These are phyloP conservation scores for Clitarchus hookeri DNA, from an alignment of 2,888 invertebrate species.

Conservation along the genomic window DNA sequence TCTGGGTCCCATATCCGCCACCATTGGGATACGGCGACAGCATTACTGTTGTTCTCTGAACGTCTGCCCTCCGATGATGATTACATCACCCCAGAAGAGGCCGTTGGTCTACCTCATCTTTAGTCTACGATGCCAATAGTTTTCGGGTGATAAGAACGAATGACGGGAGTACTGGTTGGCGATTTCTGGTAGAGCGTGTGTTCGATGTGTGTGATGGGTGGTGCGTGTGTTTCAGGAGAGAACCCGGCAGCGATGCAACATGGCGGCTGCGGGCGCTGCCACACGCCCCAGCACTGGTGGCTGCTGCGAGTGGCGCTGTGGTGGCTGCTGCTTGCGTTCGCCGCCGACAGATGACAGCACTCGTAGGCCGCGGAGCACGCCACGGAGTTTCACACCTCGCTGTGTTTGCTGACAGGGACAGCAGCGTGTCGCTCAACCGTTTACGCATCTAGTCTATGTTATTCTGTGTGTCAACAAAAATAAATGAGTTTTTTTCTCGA, in stretches of 20 bases:
- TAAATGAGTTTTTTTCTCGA: neutral
- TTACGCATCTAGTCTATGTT: neutral
- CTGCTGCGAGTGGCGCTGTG: neutral
- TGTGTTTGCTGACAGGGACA: neutral
- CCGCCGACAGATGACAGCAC: neutral
- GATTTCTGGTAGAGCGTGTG: too few relatives aligned
- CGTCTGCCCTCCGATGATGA: too few relatives aligned
- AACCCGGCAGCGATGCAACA: constrained; percentile 40
- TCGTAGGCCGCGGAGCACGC: neutral
- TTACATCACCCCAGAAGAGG: too few relatives aligned
- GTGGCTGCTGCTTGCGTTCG: neutral
- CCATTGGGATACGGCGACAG: too few relatives aligned
- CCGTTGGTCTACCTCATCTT: too few relatives aligned
- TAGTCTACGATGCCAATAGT: too few relatives aligned
- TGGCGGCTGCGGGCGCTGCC: constrained; percentile 31
- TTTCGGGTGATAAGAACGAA: too few relatives aligned
- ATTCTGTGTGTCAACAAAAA: neutral
- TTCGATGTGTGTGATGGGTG: neutral
- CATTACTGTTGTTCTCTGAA: too few relatives aligned
- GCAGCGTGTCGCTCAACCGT: neutral
- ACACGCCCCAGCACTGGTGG: neutral
- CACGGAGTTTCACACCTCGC: neutral
- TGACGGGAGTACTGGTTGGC: too few relatives aligned
- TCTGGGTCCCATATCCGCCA: too few relatives aligned
- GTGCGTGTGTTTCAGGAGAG: constrained; percentile 32